Evolutionary conservation across 2,113 vertebrate genomes (phyloP), one percentile per base, ranked within the genome.

Genomic region (Phaetusa simplex): DNA sequence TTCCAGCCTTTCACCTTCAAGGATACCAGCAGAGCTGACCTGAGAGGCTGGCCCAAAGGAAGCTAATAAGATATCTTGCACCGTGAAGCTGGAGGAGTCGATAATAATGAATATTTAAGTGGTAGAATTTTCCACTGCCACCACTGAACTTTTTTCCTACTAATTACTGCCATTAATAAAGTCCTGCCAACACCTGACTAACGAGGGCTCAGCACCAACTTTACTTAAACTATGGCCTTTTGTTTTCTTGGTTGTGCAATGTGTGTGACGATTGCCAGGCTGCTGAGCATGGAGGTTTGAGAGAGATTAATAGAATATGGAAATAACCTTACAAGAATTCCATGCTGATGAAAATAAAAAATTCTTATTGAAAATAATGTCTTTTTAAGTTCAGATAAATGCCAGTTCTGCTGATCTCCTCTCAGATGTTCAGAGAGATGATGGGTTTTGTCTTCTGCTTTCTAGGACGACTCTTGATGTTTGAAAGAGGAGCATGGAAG

Each of bases 141-240:
- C 67, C 90, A 77, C 52, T 26, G 61, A 85, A 90, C 80, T 78
- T 95, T 89, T 94, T 8, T n/a, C 5, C 56, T 64, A 15, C 94
- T 97, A 97, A 97, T 98, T 97, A 92, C 91, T 70, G 53, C 93
- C 92, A 96, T 98, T 96, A 97, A 96, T 96, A 97, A 96, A 96
- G 91, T 90, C 61, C 74, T 97, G 93, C 88, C 79, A 90, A 76
- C 95, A 71, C 78, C 94, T 97, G 90, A 96, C 86, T 97, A 97
- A 97, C 95, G 95, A 97, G 90, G 69, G 81, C 42, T 96, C 53
- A 24, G 85, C 73, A 92, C 61, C 88, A 94, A 53, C 86, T 96
- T 94, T 92, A 58, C 71, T 95, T 95, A 95, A 96, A 95, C 90
- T 88, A 9, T 82, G 84, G 86, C 86, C 92, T 86, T 84, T 96